Evolutionary conservation across 1,140 invertebrate species (phyloP), one percentile per base, ranked within the genome.

Genomic region (Caenorhabditis remanei): DNA sequence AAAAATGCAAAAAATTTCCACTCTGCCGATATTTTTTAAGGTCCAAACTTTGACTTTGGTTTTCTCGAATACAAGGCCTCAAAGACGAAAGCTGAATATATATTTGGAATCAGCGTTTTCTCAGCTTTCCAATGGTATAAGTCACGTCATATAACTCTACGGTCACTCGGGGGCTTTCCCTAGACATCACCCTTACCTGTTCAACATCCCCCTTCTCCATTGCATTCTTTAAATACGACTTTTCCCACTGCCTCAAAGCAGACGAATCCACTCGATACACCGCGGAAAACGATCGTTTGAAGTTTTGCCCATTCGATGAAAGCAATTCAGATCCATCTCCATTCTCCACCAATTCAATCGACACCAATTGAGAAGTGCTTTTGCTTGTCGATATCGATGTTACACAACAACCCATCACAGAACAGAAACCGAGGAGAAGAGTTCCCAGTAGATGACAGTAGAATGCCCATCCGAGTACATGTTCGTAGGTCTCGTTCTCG

Each of bases 381-480:
- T 24, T 67, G 9, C n/a, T 55, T 67, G 91, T 53, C 32, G 87
- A 83, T 8, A 91, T 87, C 19, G 88, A 92, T 16, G 91, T 90
- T 2, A 90, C 85, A 41, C 91, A 83, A 84, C 91, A 93, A 21
- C 91, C 91, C n/a, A 92, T 32, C 5, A 90, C 58, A 19, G 90
- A 90, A 43, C 89, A 84, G 50, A 92, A 55, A 9, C 91, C 83
- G 53, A 90, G 89, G 41, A 93, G 85, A 8, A 89, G 56, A 43
- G 90, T 89, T 32, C 88, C 90, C 13, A 92, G 65, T 16, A 92
- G 24, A 43, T 91, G 88, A 43, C 87, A 83, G 75, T 92, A 93
- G 67, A 93, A 92, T 24, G 91, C 93, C 92, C 92, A 92, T 41
- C 91, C 91, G 24, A 92, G 90, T 21, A 87, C 88, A 91, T 92